Conservation (phyloP, 2,888 invertebrate species). For the Temnothorax ravouxi region DNA sequence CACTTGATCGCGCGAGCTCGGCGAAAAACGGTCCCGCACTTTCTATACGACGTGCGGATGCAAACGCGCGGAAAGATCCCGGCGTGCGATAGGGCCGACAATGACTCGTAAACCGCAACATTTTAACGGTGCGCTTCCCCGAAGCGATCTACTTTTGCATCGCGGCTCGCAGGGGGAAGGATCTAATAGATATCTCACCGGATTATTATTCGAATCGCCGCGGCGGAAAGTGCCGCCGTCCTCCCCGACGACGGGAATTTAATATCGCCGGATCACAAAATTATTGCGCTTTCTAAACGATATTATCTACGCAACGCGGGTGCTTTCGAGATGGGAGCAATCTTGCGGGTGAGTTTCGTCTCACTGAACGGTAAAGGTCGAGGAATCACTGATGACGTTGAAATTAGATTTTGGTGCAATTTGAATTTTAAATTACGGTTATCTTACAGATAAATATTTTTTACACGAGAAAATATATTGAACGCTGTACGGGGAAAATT, state of each 20-base stretch:
- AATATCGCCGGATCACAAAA: constrained; percentile 34
- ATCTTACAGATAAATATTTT: background rate
- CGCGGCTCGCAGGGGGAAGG: background rate
- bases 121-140: constrained; percentile 45
- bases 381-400: background rate
- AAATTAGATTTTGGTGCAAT: background rate
- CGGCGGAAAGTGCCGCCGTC: constrained; percentile 30
- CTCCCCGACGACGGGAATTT: constrained; percentile 15
- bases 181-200: constrained; percentile 42
- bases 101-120: constrained; percentile 54
- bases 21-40: constrained; percentile 66
- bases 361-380: background rate
- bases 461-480: background rate
- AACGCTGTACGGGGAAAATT: background rate
- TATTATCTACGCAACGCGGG: constrained; percentile 1
- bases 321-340: constrained; percentile 17
- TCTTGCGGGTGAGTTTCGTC: background rate
- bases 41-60: constrained; percentile 53
- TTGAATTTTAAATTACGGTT: background rate
- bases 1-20: constrained; percentile 20
- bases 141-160: constrained; percentile 37
- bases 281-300: constrained; percentile 48
- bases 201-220: constrained; percentile 34
- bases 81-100: constrained; percentile 36
- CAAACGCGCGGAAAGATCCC: constrained; percentile 36